Evolutionary conservation across 2,888 invertebrate species (phyloP), one percentile per base, ranked within the genome.

Genomic region (Amphiduros pacificus): DNA sequence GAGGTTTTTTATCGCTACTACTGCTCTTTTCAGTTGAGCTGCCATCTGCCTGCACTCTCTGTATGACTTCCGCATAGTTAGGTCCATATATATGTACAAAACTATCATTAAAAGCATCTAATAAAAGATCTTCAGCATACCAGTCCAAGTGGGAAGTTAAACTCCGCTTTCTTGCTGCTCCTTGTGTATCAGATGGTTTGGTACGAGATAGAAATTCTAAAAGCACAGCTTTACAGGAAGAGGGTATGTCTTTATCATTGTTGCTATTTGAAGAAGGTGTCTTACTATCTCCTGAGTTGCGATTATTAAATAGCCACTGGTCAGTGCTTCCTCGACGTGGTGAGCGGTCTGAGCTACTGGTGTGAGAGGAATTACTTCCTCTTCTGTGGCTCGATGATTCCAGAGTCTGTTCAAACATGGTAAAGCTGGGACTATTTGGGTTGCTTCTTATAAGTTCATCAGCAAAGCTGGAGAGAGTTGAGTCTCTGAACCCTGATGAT

Each of bases 381-480:
- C 22, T n/a, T 5, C 6, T n/a, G 5, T 44, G 44, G 22, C 20
- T 20, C n/a, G 22, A n/a, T n/a, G n/a, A n/a, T n/a, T n/a, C n/a
- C n/a, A n/a, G n/a, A n/a, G n/a, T n/a, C 5, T n/a, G 44, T 22
- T 44, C 44, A 17, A 44, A 44, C 44, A 44, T 44, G 6, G n/a
- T 22, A 20, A 44, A 44, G 20, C 44, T 5, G 5, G 44, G 44
- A n/a, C n/a, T n/a, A n/a, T n/a, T n/a, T n/a, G n/a, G n/a, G 22
- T 44, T 44, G n/a, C 44, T 44, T n/a, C 44, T 44, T 44, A n/a
- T 5, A 9, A 79, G 65, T 64, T 77, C 75, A 60, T 77, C 76
- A 11, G 77, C 78, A 73, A 79, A 79, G 52, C 49, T 61, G 17
- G 74, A 77, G n/a, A 78, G 66, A 2, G 74, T 69, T 1, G 75